Evolutionary conservation across 2,888 invertebrate species (phyloP).

Genomic region (Operophtera brumata): DNA sequence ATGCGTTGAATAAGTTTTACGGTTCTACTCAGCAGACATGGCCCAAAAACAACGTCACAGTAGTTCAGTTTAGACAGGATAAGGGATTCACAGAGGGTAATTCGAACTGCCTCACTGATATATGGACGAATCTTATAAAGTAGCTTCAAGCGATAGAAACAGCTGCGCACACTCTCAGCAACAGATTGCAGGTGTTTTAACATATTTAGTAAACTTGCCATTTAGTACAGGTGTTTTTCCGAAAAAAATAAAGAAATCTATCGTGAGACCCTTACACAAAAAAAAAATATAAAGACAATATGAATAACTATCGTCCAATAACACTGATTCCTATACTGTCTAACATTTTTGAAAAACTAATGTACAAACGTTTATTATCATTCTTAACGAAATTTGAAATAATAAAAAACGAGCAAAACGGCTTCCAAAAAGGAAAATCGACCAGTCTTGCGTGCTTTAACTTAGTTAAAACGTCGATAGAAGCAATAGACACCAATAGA

Average conservation of each 20-base stretch:
- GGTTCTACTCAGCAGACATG: no score
- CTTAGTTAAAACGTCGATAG: slow-evolving; percentile 1
- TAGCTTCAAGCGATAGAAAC: no score
- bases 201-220: not conserved
- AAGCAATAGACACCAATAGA: slow-evolving; percentile 1
- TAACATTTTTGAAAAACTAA: not conserved
- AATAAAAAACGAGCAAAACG: slow-evolving; percentile 4
- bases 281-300: not conserved
- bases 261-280: not conserved
- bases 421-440: no score
- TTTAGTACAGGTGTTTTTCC: not conserved
- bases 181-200: no score
- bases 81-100: no score
- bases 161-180: no score
- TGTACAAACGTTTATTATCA: not conserved
- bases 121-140: no score
- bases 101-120: no score
- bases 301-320: not conserved
- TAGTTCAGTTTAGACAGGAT: no score
- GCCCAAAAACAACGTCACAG: no score
- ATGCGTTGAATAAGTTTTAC: no score
- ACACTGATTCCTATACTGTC: no score
- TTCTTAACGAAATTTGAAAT: not conserved
- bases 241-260: not conserved
- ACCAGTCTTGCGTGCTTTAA: slow-evolving; percentile 11